Evolutionary conservation across 2,888 invertebrate genomes (phyloP), one percentile per base, ranked within the genome.

Genomic region (Ornithoptera priamus): DNA sequence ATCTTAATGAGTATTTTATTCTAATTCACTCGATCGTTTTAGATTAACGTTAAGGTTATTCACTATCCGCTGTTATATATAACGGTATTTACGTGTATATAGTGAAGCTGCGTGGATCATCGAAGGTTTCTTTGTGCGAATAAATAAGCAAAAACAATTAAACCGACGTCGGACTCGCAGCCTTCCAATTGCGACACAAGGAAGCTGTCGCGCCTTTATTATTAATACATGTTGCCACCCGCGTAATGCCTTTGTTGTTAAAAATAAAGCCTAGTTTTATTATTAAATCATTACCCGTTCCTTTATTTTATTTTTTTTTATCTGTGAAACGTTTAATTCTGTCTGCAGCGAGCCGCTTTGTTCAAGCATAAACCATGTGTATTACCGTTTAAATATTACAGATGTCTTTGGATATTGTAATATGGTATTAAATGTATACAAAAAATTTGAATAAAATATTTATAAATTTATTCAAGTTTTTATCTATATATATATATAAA

Each of bases 161-260:
- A 62, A 50, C 24, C 57, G 46, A 57, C 68, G 60, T 67, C 71
- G 68, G 20, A 72, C 50, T 68, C 71, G 53, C 50, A 70, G 72
- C 72, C 71, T 72, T 71, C 73, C 72, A 71, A 67, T 46, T 69
- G 68, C 70, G 39, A 75, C 74, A 79, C 71, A 75, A 76, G 77
- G 78, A 79, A 78, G 76, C 70, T 42, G 61, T 68, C 50, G 72
- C 71, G 69, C 60, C 63, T 66, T 71, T 74, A 75, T 72, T 75
- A 77, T 78, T 74, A 75, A 74, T 76, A 75, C 62, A 50, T 75
- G 75, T 75, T 77, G 76, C 71, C 69, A 73, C 76, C 68, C 72
- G 59, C 71, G 72, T 75, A 72, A 74, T 72, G 71, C 68, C 71
- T 73, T 69, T 70, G 72, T 72, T 65, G 64, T 72, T 67, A 62